phyloP scores from a whole-genome alignment of 2,113 vertebrate species.

The Emydura subglobosa region DNA sequence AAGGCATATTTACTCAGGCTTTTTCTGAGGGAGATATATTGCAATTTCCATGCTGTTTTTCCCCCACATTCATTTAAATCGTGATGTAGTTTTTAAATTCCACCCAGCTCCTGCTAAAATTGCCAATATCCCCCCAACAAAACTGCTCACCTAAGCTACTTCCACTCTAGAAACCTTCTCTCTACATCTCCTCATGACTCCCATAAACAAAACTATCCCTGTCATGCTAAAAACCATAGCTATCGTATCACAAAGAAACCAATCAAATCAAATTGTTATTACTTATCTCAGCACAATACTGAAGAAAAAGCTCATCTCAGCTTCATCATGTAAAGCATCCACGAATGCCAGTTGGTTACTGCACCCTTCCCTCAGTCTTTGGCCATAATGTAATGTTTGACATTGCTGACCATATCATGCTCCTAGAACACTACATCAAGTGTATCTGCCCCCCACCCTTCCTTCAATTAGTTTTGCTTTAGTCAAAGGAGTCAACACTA shows the following conservation, averaged over 20 bases:
- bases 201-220: background rate
- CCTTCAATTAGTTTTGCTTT: background rate
- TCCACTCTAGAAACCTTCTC: background rate
- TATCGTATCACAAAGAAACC: background rate
- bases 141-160: background rate
- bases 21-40: background rate
- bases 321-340: background rate
- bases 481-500: background rate
- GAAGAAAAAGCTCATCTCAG: background rate
- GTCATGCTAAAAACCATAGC: background rate
- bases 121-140: background rate
- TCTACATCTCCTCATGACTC: background rate
- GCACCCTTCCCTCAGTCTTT: background rate
- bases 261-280: background rate
- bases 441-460: too few relatives aligned
- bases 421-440: background rate
- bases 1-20: background rate
- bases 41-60: background rate
- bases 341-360: background rate
- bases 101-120: background rate
- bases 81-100: background rate
- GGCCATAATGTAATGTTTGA: background rate
- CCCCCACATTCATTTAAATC: background rate
- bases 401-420: background rate
- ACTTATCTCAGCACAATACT: background rate